Evolutionary conservation across 30 jellyfish, hydroid and myxozoan species (phyloP).

Genomic region (Chrysaora quinquecirrha): DNA sequence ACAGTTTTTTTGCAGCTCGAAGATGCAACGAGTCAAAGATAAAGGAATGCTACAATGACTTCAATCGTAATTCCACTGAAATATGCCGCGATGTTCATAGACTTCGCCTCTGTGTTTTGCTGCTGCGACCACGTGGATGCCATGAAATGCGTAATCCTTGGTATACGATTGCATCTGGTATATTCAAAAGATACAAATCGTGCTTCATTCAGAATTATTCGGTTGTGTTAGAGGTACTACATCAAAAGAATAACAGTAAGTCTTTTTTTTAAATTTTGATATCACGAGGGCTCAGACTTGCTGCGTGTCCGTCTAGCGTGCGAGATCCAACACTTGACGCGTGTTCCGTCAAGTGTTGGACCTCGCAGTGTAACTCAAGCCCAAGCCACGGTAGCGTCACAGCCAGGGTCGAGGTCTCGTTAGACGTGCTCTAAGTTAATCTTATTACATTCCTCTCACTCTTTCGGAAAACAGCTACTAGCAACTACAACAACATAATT

Average conservation of each 20-base stretch:
- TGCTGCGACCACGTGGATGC: conserved; percentile 55
- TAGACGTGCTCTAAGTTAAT: no score
- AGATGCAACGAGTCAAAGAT: conserved; percentile 58
- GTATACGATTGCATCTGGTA: conserved; percentile 54
- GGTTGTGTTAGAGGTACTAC: conserved; percentile 34
- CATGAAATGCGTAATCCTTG: conserved; percentile 78
- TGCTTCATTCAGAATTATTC: conserved; percentile 64
- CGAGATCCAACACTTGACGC: no score
- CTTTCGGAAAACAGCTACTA: no score
- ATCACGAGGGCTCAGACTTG: no score
- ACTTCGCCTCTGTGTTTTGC: conserved; percentile 48
- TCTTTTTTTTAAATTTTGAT: not conserved
- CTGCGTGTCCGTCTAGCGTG: no score
- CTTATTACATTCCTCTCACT: no score
- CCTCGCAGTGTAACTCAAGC: no score
- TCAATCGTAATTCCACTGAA: conserved; percentile 30
- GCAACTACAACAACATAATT: no score
- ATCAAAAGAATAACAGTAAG: conserved; percentile 30
- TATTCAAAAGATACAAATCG: conserved; percentile 30
- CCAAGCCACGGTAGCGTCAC: no score
- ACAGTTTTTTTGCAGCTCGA: not conserved
- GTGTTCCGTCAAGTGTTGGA: no score
- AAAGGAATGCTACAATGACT: conserved; percentile 42
- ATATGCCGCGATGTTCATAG: conserved; percentile 52
- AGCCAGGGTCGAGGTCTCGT: no score